Percentiles rank a stretch among this genome's conserved stretches.
Conservation (phyloP, 2,888 invertebrate genomes). For the Andrena dorsata region DNA sequence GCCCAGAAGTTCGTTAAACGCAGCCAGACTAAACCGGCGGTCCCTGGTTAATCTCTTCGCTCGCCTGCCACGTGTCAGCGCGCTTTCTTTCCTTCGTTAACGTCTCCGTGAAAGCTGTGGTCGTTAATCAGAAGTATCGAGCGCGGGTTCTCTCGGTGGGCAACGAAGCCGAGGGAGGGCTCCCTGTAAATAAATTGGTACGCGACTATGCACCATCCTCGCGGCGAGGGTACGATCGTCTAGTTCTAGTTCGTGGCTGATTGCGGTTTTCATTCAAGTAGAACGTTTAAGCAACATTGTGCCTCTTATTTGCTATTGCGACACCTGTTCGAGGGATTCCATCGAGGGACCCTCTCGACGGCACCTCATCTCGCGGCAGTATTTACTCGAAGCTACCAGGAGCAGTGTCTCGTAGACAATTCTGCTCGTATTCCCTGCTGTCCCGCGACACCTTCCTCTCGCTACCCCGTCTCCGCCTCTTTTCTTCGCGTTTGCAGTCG, state of each 20-base stretch:
- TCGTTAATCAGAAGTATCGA: slow-evolving; percentile 25
- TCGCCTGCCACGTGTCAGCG: slow-evolving; percentile 2
- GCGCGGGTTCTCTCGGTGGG: no score
- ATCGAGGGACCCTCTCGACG: not conserved
- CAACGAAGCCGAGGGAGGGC: no score
- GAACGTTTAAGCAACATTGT: not conserved
- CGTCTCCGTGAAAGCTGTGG: not conserved
- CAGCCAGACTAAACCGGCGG: not conserved
- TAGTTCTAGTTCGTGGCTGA: no score
- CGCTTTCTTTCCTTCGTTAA: not conserved
- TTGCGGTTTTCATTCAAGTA: not conserved
- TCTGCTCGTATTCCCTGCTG: not conserved
- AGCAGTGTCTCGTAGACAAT: not conserved
- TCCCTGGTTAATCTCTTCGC: slow-evolving; percentile 6
- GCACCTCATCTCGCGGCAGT: not conserved
- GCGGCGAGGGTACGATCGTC: no score
- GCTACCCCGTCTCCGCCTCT: not conserved
- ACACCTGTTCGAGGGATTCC: not conserved
- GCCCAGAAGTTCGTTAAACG: not conserved
- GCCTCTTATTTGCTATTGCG: not conserved
- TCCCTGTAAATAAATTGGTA: no score
- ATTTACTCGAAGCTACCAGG: not conserved
- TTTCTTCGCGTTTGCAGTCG: slow-evolving; percentile 24
- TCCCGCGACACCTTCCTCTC: not conserved
- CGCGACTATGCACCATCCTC: no score